Evolutionary conservation across 2,113 vertebrate species (phyloP).

Genomic region (Stegastes partitus): DNA sequence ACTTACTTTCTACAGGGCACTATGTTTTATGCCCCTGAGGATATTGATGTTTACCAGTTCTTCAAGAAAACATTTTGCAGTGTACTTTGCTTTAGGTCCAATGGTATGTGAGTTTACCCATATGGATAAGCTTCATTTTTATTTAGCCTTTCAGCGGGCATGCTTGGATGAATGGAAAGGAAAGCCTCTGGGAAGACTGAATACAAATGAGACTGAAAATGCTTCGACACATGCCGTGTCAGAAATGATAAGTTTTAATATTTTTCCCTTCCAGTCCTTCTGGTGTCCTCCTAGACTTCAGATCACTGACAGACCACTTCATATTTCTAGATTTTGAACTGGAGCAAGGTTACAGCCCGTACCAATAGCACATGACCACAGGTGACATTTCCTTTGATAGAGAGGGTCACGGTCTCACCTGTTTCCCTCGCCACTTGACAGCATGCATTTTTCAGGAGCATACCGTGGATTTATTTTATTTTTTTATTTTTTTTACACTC

Average conservation of each 20-base stretch:
- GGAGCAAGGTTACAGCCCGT: slow-evolving; percentile 29
- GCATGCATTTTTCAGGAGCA: slow-evolving; percentile 33
- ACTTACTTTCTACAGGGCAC: slow-evolving; percentile 3
- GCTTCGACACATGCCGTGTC: slow-evolving; percentile 54
- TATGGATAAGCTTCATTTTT: slow-evolving; percentile 61
- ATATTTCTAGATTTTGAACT: slow-evolving; percentile 50
- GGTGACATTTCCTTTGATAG: slow-evolving; percentile 67
- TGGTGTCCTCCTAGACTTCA: slow-evolving; percentile 30
- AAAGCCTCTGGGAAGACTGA: slow-evolving; percentile 60
- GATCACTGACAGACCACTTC: slow-evolving; percentile 54
- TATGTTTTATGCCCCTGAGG: slow-evolving; percentile 16
- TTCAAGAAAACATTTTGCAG: slow-evolving; percentile 37
- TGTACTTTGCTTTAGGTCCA: slow-evolving; percentile 57
- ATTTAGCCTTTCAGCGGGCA: slow-evolving; percentile 63
- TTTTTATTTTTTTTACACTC: slow-evolving; percentile 13
- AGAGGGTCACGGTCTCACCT: slow-evolving; percentile 58
- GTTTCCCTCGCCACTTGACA: slow-evolving; percentile 34
- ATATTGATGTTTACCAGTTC: slow-evolving; percentile 47
- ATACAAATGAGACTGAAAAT: slow-evolving; percentile 70
- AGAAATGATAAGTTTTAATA: slow-evolving; percentile 66
- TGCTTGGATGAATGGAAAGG: slow-evolving; percentile 64
- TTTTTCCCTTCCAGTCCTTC: slow-evolving; percentile 37
- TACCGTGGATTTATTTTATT: slow-evolving; percentile 5
- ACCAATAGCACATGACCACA: slow-evolving; percentile 36
- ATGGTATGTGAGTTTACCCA: slow-evolving; percentile 55